Base-by-base conservation (phyloP, 2,797 vertebrate genomes). In the Caiman crocodilus region DNA sequence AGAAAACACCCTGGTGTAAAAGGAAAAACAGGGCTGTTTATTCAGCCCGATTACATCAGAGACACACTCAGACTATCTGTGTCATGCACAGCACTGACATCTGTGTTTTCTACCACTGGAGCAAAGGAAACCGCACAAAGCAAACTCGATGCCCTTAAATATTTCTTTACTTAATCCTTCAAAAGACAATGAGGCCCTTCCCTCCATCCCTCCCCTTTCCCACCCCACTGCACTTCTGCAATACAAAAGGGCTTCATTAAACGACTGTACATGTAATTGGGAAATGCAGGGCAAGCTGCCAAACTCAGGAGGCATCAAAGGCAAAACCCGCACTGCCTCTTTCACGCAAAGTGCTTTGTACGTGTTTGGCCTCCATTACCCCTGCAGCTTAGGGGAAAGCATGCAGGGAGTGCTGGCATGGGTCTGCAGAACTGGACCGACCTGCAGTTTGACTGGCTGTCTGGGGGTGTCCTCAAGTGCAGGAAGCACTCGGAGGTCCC, bases 221-320 rank as follows among this genome's bases (percentile, higher is more conserved):
- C 57, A 11, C 15, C 76, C 18, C 30, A 63, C 42, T 71, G 73
- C 75, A 57, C 64, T 21, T 73, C 75, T 63, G 56, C 50, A 82
- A 84, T 64, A 90, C 84, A 90, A 90, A 86, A 65, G 76, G 59
- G 57, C 57, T 64, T 90, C 79, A 25, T 79, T 86, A 82, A 63
- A 71, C 61, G 77, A 86, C 50, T 73, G 65, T 78, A 90, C 74
- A 82, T 82, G 79, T 59, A 78, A 85, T 81, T 90, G 85, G 73
- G 58, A 65, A 82, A 65, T 60, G 82, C 76, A 90, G 58, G 65
- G 74, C 89, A 86, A 58, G 55, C 86, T 86, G 89, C 75, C 79
- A 90, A 77, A 30, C n/a, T 55, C 28, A 69, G 42, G 28, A 81
- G 20, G 56, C 77, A 77, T 86, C 84, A 90, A 90, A 86, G 59